Conservation (phyloP, 2,888 invertebrate species). For the Tipula vernalis region DNA sequence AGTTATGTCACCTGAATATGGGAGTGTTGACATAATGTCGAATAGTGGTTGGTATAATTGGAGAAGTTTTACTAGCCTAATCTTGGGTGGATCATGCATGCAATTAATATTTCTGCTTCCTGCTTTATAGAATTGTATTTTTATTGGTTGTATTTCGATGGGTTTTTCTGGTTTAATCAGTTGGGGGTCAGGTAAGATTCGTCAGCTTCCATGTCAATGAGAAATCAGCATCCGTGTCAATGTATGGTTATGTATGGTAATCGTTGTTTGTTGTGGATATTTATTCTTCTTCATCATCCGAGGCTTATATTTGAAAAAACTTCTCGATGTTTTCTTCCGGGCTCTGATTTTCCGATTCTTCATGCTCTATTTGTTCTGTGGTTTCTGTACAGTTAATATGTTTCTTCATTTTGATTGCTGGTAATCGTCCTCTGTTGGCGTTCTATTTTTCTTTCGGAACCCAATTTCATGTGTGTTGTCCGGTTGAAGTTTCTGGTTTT, state of each 20-base stretch:
- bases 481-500: neutral
- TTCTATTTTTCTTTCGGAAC: neutral
- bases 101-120: neutral
- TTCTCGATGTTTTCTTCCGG: neutral
- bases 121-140: neutral
- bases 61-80: too few species aligned
- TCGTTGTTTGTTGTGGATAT: neutral
- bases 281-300: neutral
- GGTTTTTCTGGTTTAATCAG: neutral
- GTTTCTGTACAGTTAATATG: neutral
- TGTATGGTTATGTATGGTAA: neutral
- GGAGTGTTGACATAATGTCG: too few species aligned
- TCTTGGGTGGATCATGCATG: too few species aligned
- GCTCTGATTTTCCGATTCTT: neutral
- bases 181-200: neutral
- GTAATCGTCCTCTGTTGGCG: neutral
- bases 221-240: neutral
- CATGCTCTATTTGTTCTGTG: neutral
- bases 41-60: too few species aligned
- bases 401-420: neutral
- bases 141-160: neutral
- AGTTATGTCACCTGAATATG: too few species aligned
- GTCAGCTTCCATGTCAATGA: too few species aligned
- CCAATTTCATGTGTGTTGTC: neutral
- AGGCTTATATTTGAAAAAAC: neutral